Evolutionary conservation across 2,797 vertebrate genomes (phyloP), one percentile per base, ranked within the genome.

Genomic region (Tadarida brasiliensis): DNA sequence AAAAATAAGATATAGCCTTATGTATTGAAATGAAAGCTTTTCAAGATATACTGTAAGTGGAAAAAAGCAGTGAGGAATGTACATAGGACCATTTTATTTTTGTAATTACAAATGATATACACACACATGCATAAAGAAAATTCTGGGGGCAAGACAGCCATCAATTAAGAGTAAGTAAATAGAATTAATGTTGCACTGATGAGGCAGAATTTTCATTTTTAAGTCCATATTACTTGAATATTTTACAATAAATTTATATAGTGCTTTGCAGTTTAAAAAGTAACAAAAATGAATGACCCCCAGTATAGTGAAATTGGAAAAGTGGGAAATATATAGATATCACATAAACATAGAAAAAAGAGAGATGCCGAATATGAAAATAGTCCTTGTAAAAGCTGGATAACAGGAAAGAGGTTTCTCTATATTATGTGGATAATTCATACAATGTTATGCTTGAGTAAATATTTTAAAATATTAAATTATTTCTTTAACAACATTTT

Each of bases 251-350:
- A 73, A 90, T 81, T 12, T 35, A 47, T 63, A 26, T 14, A 81
- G 56, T n/a, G 70, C 49, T 94, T 77, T 88, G 3, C 1, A 91
- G 87, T 81, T 67, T 68, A 67, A 71, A 96, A 59, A 33, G 14
- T 57, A 80, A 67, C 71, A 30, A 57, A 56, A 61, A 33, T 68
- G 28, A 44, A 0, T 76, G n/a, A 54, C 11, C 17, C 20, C 65
- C 3, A 80, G 17, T 39, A 74, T 14, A 65, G 20, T 63, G 30
- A 84, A 93, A 90, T 2, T 82, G 39, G 59, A 78, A 84, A 63
- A 47, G 4, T 26, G 7, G 2, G 5, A 0, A 71, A 57, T 70
- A 78, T n/a, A 61, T 33, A 39, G 35, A 96, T 92, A 91, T 83
- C 33, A 14, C 4, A 63, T 1, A 68, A 3, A 80, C 5, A 71